Base-by-base conservation (phyloP, 2,113 vertebrate species). In the Etia nguti region DNA sequence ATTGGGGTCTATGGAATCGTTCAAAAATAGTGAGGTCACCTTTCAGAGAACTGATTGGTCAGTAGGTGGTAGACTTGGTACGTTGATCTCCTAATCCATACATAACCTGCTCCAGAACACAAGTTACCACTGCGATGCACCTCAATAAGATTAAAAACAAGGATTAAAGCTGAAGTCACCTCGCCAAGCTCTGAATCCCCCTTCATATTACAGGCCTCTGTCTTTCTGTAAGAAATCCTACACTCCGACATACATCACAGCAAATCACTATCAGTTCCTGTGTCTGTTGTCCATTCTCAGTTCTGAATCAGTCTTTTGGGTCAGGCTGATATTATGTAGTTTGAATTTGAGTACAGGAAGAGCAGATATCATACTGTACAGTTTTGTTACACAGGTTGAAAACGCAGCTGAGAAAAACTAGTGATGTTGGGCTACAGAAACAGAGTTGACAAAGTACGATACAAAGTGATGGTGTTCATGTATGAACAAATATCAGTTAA, bases 151-250 rank as follows among this genome's bases (percentile, higher is more conserved):
- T 11, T 41, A 48, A 46, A 75, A 48, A 18, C 38, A 10, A 18
- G 70, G 15, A 26, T 75, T 75, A 75, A 48, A 75, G 41, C 41
- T 75, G 41, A 75, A 75, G 41, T 73, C 65, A 46, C 8, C 38
- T 73, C 22, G 2, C 24, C 68, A 26, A 73, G 41, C 22, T 26
- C 43, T 18, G 3, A 48, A 75, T 75, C 43, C 9, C 10, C 22
- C 4, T 10, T 50, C 24, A 20, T 77, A 77, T 11, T 77, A 50
- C 24, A 12, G 24, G 70, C 70, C 24, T 77, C 43, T 77, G 70
- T 4, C 43, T 50, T 50, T 77, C 70, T 50, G 16, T 29, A 6
- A 77, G 70, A 77, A 50, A 5, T 16, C 43, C 43, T 50, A 48
- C 43, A 31, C 70, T 31, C 43, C 8, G 16, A 77, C 24, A 31